These are phyloP conservation scores for Tineola bisselliella DNA, from an alignment of 2,888 invertebrate genomes.

Conservation along the genomic window DNA sequence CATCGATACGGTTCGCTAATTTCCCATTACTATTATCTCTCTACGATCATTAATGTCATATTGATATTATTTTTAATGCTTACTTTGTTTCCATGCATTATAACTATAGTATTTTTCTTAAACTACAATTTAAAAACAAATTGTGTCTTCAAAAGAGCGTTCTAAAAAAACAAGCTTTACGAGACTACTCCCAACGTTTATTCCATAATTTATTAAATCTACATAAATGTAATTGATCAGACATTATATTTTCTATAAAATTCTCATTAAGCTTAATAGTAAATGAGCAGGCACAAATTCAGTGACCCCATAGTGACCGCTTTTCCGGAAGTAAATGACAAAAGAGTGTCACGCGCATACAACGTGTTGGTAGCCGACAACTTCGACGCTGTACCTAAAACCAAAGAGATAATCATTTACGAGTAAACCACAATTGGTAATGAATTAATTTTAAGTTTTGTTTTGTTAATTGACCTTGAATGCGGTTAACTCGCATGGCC, in stretches of 20 bases:
- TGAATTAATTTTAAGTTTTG: conserved; percentile 49
- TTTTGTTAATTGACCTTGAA: conserved; percentile 50
- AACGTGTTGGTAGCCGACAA: conserved; percentile 27
- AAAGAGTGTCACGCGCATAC: conserved; percentile 32
- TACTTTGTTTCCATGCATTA: conserved; percentile 12
- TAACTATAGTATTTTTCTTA: conserved; percentile 15
- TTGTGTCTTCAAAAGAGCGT: neutral
- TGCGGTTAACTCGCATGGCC: conserved; percentile 42
- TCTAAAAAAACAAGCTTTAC: no score
- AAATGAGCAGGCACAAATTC: conserved; percentile 22
- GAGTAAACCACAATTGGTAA: conserved; percentile 23
- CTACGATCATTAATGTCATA: conserved; percentile 19
- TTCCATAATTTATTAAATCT: no score
- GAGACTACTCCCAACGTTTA: no score
- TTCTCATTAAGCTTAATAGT: conserved; percentile 6
- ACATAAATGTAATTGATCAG: no score
- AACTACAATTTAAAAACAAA: conserved; percentile 13
- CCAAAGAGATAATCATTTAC: neutral
- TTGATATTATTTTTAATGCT: neutral
- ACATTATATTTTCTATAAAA: no score
- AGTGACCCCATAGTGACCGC: conserved; percentile 47
- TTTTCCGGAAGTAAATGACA: conserved; percentile 54
- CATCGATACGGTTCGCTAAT: conserved; percentile 59
- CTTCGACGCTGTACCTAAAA: neutral
- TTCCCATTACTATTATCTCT: conserved; percentile 33